A percentile compares a stretch with the other conserved stretches of the same genome.
phyloP scores from a whole-genome alignment of 2,888 invertebrate genomes.

The Adelphocoris suturalis region DNA sequence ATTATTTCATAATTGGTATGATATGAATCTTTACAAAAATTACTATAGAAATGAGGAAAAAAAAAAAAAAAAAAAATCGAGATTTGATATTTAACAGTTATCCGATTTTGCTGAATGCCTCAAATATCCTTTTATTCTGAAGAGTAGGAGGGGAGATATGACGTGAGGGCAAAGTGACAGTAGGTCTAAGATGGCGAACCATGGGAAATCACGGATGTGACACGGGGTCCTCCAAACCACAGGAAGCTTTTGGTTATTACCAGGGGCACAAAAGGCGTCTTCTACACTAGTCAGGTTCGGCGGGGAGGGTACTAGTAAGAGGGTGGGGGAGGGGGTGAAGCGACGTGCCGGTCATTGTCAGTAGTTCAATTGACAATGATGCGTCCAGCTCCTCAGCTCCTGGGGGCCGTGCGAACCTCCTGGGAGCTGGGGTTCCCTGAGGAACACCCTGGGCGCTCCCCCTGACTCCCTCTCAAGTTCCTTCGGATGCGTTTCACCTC shows the following conservation, averaged over 20 bases:
- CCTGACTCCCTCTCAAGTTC: neutral
- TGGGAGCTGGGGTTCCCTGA: constrained; percentile 28
- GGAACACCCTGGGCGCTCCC: constrained; percentile 28
- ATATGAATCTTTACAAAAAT: too few relatives aligned
- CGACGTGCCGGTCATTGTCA: constrained; percentile 64
- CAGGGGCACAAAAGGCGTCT: constrained; percentile 31
- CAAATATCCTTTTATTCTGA: neutral
- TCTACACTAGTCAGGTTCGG: neutral
- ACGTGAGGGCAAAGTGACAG: neutral
- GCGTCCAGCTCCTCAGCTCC: neutral
- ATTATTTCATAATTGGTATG: too few relatives aligned
- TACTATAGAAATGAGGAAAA: too few relatives aligned
- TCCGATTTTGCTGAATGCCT: too few relatives aligned
- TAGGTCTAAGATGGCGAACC: neutral
- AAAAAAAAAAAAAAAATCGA: too few relatives aligned
- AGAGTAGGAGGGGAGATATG: neutral
- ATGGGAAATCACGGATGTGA: constrained; percentile 57
- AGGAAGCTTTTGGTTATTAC: constrained; percentile 62
- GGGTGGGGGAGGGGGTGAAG: neutral
- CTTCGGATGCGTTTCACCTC: constrained; percentile 7
- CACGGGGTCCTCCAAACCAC: constrained; percentile 37
- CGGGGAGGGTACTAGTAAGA: neutral
- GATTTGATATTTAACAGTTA: too few relatives aligned
- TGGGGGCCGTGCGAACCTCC: constrained; percentile 50
- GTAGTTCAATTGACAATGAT: constrained; percentile 63